These are phyloP conservation scores for Fistularia commersonii DNA, from an alignment of 2,797 vertebrate species.

Conservation along the genomic window DNA sequence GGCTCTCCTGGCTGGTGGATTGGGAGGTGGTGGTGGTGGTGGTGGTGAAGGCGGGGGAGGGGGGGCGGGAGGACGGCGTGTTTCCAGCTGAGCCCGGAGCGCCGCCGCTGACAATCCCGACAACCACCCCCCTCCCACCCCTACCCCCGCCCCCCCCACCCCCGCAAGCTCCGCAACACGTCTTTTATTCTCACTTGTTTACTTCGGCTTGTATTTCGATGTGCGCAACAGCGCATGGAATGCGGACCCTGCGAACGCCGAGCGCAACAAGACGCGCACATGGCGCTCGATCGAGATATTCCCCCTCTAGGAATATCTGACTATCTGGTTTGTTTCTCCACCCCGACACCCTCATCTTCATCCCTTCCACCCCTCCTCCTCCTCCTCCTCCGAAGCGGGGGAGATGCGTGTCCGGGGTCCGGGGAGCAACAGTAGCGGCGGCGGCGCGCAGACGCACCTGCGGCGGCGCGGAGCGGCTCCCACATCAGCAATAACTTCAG, in stretches of 20 bases:
- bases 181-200: constrained; percentile 78
- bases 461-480: constrained; percentile 31
- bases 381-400: too few species aligned
- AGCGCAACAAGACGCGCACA: constrained; percentile 16
- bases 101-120: not conserved
- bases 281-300: constrained; percentile 18
- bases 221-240: constrained; percentile 96
- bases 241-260: constrained; percentile 82
- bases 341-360: too few species aligned
- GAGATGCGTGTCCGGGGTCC: too few species aligned
- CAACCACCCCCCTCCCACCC: not conserved
- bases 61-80: constrained; percentile 22
- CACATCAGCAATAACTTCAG: constrained; percentile 63
- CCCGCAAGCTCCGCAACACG: too few species aligned
- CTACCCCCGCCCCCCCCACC: constrained; percentile 3
- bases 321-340: too few species aligned
- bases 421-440: too few species aligned
- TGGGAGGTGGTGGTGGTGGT: not conserved
- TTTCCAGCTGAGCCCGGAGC: constrained; percentile 23
- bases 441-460: constrained; percentile 53
- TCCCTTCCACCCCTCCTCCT: too few species aligned
- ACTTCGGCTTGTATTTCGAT: constrained; percentile 87
- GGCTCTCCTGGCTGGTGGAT: not conserved
- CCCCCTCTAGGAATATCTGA: too few species aligned
- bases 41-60: not conserved